Percentiles rank a stretch among this genome's conserved stretches.
Evolutionary conservation across 2,113 vertebrate species (phyloP).

Genomic region (Macheiramphus alcinus): DNA sequence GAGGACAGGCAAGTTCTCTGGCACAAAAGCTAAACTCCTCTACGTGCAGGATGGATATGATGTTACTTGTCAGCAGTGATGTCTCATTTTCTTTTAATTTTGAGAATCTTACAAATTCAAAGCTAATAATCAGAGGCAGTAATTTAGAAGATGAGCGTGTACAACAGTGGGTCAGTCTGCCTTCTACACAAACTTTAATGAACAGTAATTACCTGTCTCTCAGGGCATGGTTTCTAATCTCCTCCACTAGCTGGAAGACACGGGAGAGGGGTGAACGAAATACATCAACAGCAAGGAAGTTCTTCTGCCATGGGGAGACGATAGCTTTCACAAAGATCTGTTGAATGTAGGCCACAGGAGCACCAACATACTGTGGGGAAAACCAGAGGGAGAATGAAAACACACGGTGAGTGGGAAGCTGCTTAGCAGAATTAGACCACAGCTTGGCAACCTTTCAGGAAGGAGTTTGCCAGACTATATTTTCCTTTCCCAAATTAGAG

Average conservation of each 20-base stretch:
- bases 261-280: constrained; percentile 90
- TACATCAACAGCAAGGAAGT: constrained; percentile 89
- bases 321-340: constrained; percentile 95
- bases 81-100: too few species aligned
- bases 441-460: neutral
- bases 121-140: neutral
- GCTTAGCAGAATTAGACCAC: neutral
- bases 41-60: rapidly evolving
- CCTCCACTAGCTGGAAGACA: constrained; percentile 91
- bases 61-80: rapidly evolving
- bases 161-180: too few species aligned
- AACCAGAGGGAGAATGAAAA: neutral
- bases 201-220: constrained; percentile 80
- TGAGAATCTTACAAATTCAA: neutral
- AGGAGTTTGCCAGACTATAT: neutral
- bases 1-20: neutral
- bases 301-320: constrained; percentile 93
- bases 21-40: neutral
- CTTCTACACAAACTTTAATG: rapidly evolving
- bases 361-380: constrained; percentile 82
- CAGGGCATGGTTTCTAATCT: constrained; percentile 91
- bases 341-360: constrained; percentile 94
- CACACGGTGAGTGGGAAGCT: neutral
- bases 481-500: neutral
- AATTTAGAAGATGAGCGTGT: neutral